Percentiles rank a stretch among this genome's conserved stretches.
phyloP scores from a whole-genome alignment of 37 sponge, comb jelly and placozoan genomes.

The Diacarnus erythraeanus region DNA sequence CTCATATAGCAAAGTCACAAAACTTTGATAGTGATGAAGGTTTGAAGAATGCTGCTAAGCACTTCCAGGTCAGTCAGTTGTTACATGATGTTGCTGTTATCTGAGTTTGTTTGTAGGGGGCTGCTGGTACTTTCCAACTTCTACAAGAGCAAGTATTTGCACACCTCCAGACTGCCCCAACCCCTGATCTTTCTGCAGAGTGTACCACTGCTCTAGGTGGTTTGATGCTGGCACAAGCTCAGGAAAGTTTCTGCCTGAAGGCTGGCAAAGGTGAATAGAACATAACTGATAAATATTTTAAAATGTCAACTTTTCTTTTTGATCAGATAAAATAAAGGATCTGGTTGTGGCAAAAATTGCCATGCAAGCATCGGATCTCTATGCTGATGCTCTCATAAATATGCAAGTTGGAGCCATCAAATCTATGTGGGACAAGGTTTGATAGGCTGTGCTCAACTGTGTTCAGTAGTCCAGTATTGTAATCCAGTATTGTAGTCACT shows the following conservation, averaged over 20 bases:
- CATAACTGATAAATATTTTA: not conserved
- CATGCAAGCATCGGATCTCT: constrained; percentile 82
- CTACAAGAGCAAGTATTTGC: constrained; percentile 87
- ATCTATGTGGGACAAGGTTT: constrained; percentile 81
- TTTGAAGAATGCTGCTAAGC: constrained; percentile 82
- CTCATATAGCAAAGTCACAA: constrained; percentile 88
- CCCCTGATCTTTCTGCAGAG: constrained; percentile 91
- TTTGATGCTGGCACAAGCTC: constrained; percentile 95
- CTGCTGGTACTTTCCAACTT: constrained; percentile 87
- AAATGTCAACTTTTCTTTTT: not conserved
- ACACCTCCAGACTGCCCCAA: constrained; percentile 82
- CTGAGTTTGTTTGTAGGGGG: constrained; percentile 46
- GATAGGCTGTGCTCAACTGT: not conserved
- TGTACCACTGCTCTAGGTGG: constrained; percentile 71
- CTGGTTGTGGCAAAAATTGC: constrained; percentile 82
- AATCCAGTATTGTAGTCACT: not conserved
- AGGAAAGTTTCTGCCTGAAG: constrained; percentile 90
- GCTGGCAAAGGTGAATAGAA: constrained; percentile 52
- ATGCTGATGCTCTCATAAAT: constrained; percentile 80
- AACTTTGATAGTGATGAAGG: constrained; percentile 94
- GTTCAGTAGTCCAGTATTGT: not conserved
- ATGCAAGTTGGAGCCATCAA: constrained; percentile 70
- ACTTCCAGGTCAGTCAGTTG: constrained; percentile 78
- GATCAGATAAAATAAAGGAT: constrained; percentile 87
- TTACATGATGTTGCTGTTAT: not conserved